Evolutionary conservation across 2,113 vertebrate species (phyloP), one percentile per base, ranked within the genome.

Genomic region (Hippocampus abdominalis): DNA sequence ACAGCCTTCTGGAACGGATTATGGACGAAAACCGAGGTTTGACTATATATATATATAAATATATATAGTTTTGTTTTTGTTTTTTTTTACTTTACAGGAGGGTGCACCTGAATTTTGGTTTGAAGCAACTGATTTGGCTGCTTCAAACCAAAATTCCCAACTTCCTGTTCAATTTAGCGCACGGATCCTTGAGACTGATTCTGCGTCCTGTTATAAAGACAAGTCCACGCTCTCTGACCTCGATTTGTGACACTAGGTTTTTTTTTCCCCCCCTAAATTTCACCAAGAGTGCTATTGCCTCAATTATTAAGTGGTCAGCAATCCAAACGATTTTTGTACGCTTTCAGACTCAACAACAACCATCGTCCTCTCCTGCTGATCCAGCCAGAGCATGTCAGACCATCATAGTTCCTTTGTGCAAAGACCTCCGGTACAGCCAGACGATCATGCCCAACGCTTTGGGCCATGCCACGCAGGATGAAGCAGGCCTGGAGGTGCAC

Each of bases 341-440:
- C 15, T 11, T 53, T 11, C 69, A 81, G 72, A 63, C 51, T 54
- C 51, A 8, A 8, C 2, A 11, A 6, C 3, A 18, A 18, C 23
- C 25, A 4, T 27, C 13, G 11, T 18, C 57, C 27, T 8, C 27
- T 8, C 16, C 8, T 0, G 1, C 69, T 1, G 20, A 60, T 39
- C 80, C 88, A 18, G 15, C 46, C 15, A 18, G 15, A 59, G 88
- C 91, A 75, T 95, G 94, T 86, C 90, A 94, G 70, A 87, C 92
- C 64, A 93, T 95, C 88, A 92, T 80, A 36, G 89, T 93, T 61
- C 91, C 93, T 0, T 75, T 94, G 42, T 95, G 94, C 86, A 89
- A 82, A 0, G 93, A 90, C 70, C 90, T 94, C 13, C 83, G 87
- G 3, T 95, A 95, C 89, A 92, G 63, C 9, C 46, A 80, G 8